These are phyloP conservation scores for Chloroceryle inda DNA, from an alignment of 2,797 vertebrate genomes.

Conservation along the genomic window DNA sequence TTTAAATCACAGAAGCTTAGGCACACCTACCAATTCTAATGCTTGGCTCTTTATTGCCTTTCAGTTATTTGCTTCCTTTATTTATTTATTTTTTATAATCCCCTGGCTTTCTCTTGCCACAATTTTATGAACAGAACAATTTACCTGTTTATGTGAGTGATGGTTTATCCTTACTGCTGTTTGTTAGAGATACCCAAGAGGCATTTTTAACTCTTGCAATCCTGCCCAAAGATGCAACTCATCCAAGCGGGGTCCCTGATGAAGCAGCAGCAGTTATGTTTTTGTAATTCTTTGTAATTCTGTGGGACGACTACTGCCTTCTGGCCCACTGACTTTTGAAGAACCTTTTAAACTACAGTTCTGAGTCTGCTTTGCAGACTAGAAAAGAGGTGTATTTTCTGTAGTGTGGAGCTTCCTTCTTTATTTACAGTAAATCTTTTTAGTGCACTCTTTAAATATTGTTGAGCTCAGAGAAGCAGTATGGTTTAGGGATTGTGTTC, in stretches of 20 bases:
- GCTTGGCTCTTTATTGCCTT: neutral
- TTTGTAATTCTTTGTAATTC: neutral
- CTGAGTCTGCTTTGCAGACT: neutral
- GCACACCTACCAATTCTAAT: neutral
- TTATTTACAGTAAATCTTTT: neutral
- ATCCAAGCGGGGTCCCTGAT: neutral
- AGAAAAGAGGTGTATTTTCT: neutral
- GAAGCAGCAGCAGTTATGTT: neutral
- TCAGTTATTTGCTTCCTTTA: neutral
- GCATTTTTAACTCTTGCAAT: neutral
- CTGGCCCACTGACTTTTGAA: neutral
- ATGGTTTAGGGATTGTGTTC: neutral
- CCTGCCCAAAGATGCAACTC: neutral
- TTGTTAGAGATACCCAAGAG: neutral
- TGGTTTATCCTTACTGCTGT: neutral
- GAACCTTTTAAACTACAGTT: neutral
- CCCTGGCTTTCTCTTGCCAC: neutral
- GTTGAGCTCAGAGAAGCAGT: neutral
- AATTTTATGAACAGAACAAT: neutral
- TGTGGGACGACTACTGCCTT: neutral
- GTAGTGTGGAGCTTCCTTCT: neutral
- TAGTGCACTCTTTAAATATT: neutral
- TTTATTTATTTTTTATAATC: no score
- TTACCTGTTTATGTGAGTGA: neutral
- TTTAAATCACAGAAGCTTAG: rapidly evolving